Base-by-base conservation (phyloP, 2,113 vertebrate species). In the Zosterops pallidus region DNA sequence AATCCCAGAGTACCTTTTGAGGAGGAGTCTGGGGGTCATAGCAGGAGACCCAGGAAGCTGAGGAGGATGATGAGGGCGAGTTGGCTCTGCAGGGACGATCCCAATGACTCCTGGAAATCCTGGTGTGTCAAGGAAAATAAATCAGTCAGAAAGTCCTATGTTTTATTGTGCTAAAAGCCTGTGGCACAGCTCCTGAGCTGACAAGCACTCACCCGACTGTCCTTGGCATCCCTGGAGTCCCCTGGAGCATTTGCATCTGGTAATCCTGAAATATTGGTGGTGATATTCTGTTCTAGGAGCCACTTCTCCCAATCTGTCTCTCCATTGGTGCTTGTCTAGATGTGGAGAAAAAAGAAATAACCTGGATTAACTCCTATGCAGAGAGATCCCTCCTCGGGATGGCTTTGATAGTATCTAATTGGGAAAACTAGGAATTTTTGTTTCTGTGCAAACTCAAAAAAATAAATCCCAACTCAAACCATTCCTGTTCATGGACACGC, bases 41-140 rank as follows among this genome's bases (percentile, higher is more conserved):
- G 90, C 81, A 95, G 82, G 53, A 96, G 35, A 7, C 33, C 29
- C 87, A 94, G 53, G 65, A 96, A 60, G 87, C 81, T 71, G 87
- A 87, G 49, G 67, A 94, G 75, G 94, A 44, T 7, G 78, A 75
- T 0, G 41, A 96, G 31, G 42, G 49, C 56, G 42, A 91, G 24
- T 46, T 91, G 87, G 46, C 82, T 75, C 49, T 5, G 70, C 16
- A 78, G 90, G 44, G 74, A 10, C 0, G 6, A 89, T 79, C 81
- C 96, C 8, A n/a, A 8, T 0, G 94, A 91, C 3, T 62, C 59
- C 15, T 39, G 19, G 9, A 3, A 18, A 6, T 50, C 42, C 89
- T 64, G 26, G 15, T 2, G 62, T 83, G 44, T 6, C 75, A 53
- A 65, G 5, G 50, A 19, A 29, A 92, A 86, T 0, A 67, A 46